Evolutionary conservation across 2,797 vertebrate genomes (phyloP), one percentile per base, ranked within the genome.

Genomic region (Delichon dasypus): DNA sequence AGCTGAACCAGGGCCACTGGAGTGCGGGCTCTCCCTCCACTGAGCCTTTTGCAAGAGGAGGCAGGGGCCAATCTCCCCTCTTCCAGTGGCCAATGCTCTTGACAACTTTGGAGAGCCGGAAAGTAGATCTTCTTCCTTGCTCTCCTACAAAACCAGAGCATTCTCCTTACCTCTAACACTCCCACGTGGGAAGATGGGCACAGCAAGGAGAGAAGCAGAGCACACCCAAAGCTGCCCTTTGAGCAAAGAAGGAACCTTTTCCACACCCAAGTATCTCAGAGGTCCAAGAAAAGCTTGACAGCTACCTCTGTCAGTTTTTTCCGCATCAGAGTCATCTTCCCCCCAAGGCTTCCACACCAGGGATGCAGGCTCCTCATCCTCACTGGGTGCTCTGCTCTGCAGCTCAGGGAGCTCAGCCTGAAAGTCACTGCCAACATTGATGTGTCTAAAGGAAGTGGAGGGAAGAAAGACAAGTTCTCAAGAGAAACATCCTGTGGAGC

Each of bases 181-280:
- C 5, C 5, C 13, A 13, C 1, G 0, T 1, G 8, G 30, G 30
- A 55, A 55, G 50, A 48, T 4, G 42, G 29, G 19, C 1, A n/a
- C 1, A 20, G 42, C 13, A 30, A 54, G 42, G 29, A 47, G 29
- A 42, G 25, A 10, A 48, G 70, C 8, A 8, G 30, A 34, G 30
- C 4, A 10, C 15, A 36, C 25, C 26, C 13, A 8, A 48, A n/a
- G 16, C 14, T 30, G 38, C 30, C 27, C 21, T 57, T n/a, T 26
- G 2, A 15, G 6, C 26, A 16, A 50, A 16, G 13, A 7, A 12
- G 11, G 2, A 14, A 42, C 4, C 0, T 7, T 29, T 20, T 13
- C 23, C 21, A 74, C 29, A 44, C 2, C 9, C 9, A 0, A 16
- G 20, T 11, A 11, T 26, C 2, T 30, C 15, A 8, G 13, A 13